These are phyloP conservation scores for Porites cylindrica DNA, from an alignment of 92 coral and sea anemone species.

Conservation along the genomic window DNA sequence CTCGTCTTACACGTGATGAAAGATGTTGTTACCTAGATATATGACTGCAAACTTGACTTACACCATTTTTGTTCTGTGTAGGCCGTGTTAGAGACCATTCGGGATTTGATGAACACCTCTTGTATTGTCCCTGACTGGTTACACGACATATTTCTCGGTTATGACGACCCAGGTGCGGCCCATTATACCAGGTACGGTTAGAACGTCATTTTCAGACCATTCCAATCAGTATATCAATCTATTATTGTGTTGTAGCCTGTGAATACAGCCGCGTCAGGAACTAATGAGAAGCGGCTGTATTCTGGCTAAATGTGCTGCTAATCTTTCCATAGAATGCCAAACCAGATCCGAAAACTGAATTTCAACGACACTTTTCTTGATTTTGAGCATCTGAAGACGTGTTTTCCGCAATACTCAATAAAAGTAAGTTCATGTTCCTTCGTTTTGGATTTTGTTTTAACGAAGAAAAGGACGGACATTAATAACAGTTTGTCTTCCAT, in stretches of 20 bases:
- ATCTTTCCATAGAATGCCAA: slow-evolving; percentile 82
- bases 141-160: slow-evolving; percentile 97
- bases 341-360: slow-evolving; percentile 81
- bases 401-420: slow-evolving; percentile 91
- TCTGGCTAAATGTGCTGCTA: neutral
- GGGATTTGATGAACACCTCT: slow-evolving; percentile 97
- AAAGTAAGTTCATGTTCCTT: slow-evolving; percentile 66
- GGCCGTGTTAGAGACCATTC: slow-evolving; percentile 98
- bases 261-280: no score
- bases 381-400: slow-evolving; percentile 81
- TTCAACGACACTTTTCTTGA: slow-evolving; percentile 98
- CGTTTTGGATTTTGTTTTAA: neutral
- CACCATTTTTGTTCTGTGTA: slow-evolving; percentile 4
- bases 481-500: neutral
- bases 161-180: slow-evolving; percentile 97
- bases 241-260: no score
- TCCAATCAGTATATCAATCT: no score
- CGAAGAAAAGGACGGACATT: neutral
- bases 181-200: slow-evolving; percentile 84
- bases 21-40: neutral
- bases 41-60: neutral
- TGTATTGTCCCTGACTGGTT: slow-evolving; percentile 99
- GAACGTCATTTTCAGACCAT: no score
- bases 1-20: neutral
- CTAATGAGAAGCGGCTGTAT: no score